These are phyloP conservation scores for Lacerta viridis DNA, from an alignment of 2,797 vertebrate species.

Conservation along the genomic window DNA sequence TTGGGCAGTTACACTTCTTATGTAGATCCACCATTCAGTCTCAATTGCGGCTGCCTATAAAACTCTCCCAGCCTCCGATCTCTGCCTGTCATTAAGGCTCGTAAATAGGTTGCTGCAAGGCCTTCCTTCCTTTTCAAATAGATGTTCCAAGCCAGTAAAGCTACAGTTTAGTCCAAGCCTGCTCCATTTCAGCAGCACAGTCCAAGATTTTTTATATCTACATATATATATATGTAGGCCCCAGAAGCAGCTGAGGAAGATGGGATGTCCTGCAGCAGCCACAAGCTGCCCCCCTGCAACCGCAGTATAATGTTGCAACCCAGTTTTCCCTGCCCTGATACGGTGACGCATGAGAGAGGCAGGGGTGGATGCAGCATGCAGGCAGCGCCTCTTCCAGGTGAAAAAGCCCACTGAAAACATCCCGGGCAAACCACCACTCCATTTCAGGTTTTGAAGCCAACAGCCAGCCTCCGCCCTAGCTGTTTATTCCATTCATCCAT, in stretches of 20 bases:
- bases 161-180: not conserved
- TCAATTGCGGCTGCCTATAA: not conserved
- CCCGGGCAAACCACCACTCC: not conserved
- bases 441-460: not conserved
- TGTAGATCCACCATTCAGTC: not conserved
- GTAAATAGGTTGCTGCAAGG: not conserved
- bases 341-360: too few relatives aligned
- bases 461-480: too few relatives aligned
- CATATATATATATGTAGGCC: not conserved
- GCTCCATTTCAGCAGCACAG: not conserved
- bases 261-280: too few relatives aligned
- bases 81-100: not conserved
- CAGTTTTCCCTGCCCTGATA: too few relatives aligned
- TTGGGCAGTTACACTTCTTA: conserved; percentile 2
- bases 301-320: too few relatives aligned
- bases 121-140: not conserved
- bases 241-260: too few relatives aligned
- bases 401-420: not conserved
- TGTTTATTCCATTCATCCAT: too few relatives aligned
- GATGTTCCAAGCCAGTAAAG: not conserved
- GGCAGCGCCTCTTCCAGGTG: not conserved
- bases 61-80: not conserved
- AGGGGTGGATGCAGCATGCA: too few relatives aligned
- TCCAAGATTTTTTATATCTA: too few relatives aligned
- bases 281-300: too few relatives aligned